phyloP scores from a whole-genome alignment of 2,113 vertebrate species.

The Oreochromis aureus region DNA sequence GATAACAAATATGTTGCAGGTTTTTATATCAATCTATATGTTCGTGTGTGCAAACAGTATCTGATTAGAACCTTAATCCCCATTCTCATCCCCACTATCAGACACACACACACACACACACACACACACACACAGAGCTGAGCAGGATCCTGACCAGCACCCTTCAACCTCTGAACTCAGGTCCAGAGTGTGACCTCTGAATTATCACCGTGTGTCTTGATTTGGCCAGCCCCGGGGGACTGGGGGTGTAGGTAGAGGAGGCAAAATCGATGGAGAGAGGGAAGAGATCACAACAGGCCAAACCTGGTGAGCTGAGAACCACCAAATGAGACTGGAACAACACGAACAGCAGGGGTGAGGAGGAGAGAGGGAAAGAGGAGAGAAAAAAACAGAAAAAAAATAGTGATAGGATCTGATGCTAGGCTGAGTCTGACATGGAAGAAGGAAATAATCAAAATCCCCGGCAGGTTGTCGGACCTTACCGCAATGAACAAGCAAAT shows the following conservation, averaged over 20 bases:
- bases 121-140: not conserved
- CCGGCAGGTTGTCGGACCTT: slow-evolving; percentile 34
- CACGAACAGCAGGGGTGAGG: slow-evolving; percentile 33
- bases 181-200: slow-evolving; percentile 3
- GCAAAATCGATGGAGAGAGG: slow-evolving; percentile 12
- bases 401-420: slow-evolving; percentile 22
- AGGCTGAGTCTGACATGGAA: slow-evolving; percentile 16
- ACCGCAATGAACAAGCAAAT: slow-evolving; percentile 50
- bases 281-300: slow-evolving; percentile 44
- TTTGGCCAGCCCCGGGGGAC: not conserved
- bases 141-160: not conserved
- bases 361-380: not conserved
- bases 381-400: slow-evolving; percentile 9
- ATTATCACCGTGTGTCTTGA: slow-evolving; percentile 22
- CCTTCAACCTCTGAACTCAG: slow-evolving; percentile 1
- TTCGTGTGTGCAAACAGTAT: too few species aligned
- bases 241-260: not conserved
- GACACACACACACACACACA: not conserved
- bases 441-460: slow-evolving; percentile 51
- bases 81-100: not conserved
- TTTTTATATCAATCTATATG: not conserved
- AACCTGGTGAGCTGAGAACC: slow-evolving; percentile 22
- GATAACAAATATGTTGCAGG: not conserved
- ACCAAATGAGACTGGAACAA: slow-evolving; percentile 41
- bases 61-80: not conserved